phyloP scores from a whole-genome alignment of 53 echinoderm and acorn worm genomes.

The Temnopleurus reevesii region DNA sequence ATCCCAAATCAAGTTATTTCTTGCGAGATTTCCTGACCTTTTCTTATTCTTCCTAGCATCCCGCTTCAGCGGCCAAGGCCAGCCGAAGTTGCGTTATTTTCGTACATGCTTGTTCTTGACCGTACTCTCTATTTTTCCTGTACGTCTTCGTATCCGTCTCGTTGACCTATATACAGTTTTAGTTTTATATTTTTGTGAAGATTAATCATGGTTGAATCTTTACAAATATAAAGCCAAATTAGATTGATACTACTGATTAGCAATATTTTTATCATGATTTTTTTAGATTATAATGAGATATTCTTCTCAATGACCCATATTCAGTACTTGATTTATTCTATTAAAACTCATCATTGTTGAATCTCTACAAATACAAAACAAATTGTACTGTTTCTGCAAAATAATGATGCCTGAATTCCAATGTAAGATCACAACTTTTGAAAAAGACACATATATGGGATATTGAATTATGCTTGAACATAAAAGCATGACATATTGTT shows the following conservation, averaged over 20 bases:
- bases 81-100: not conserved
- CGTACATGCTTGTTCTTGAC: constrained; percentile 16
- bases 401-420: no score
- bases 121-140: not conserved
- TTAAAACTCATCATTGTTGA: not conserved
- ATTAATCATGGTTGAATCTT: not conserved
- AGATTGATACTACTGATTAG: not conserved
- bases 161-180: not conserved
- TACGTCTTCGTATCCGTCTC: not conserved
- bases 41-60: not conserved
- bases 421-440: no score
- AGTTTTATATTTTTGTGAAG: not conserved
- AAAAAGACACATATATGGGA: no score
- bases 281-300: no score
- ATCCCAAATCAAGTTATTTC: constrained; percentile 44
- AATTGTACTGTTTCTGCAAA: no score
- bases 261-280: not conserved
- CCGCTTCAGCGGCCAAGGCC: constrained; percentile 19
- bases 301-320: not conserved
- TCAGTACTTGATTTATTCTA: not conserved
- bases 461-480: no score
- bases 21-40: constrained; percentile 37
- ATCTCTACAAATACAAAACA: no score
- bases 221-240: not conserved
- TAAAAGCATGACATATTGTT: no score